Evolutionary conservation across 2,113 vertebrate species (phyloP).

Genomic region (Siphamia tubifer): DNA sequence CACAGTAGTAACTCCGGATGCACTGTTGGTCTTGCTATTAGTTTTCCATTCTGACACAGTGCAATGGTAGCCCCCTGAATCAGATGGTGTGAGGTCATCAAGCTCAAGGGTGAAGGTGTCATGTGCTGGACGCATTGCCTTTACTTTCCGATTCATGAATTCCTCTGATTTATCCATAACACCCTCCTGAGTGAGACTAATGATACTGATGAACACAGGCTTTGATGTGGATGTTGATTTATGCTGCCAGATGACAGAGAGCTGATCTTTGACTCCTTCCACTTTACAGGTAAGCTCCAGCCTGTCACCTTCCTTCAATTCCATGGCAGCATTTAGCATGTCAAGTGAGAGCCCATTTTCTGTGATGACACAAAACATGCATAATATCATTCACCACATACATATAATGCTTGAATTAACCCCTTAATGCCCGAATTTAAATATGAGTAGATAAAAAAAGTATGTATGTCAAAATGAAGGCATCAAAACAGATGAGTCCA

Average conservation of each 20-base stretch:
- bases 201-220: conserved; percentile 30
- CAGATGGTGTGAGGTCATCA: conserved; percentile 34
- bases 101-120: conserved; percentile 80
- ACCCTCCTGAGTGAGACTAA: conserved; percentile 75
- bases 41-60: conserved; percentile 65
- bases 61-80: conserved; percentile 79
- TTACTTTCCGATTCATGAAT: conserved; percentile 26
- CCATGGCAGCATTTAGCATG: not conserved
- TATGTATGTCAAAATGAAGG: no score
- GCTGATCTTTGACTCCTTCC: conserved; percentile 43
- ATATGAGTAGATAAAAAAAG: no score
- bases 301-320: conserved; percentile 71
- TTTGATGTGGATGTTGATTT: not conserved
- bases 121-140: conserved; percentile 52
- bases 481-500: no score
- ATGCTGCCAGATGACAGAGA: conserved; percentile 84
- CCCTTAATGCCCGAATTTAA: no score
- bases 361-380: conserved; percentile 32
- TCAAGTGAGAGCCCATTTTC: conserved; percentile 74
- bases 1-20: conserved; percentile 52
- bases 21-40: conserved; percentile 46
- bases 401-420: no score
- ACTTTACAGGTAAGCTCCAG: conserved; percentile 79
- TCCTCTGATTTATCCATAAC: conserved; percentile 32
- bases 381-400: not conserved